Percentiles rank a stretch among this genome's conserved stretches.
Evolutionary conservation across 2,888 invertebrate species (phyloP).

Genomic region (Agrotis segetum): DNA sequence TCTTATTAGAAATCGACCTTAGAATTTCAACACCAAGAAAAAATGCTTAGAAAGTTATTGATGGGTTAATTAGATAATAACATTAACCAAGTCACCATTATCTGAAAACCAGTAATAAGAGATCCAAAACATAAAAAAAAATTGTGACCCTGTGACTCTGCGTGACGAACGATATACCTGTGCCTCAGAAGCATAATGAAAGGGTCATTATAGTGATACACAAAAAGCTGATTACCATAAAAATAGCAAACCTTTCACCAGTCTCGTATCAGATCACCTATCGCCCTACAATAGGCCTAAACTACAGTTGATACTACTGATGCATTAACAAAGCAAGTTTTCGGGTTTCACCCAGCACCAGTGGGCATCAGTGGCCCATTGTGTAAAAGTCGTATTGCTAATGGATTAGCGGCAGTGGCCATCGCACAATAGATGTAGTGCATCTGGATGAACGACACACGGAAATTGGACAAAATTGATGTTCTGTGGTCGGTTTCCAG

Average conservation of each 20-base stretch:
- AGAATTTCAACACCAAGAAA: too few relatives aligned
- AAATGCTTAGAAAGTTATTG: too few relatives aligned
- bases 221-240: background rate
- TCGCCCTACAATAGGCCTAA: constrained; percentile 12
- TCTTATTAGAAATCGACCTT: too few relatives aligned
- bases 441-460: constrained; percentile 67
- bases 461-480: constrained; percentile 76
- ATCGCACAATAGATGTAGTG: constrained; percentile 67
- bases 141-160: too few relatives aligned
- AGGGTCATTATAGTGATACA: background rate
- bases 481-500: constrained; percentile 67
- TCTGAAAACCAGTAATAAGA: too few relatives aligned
- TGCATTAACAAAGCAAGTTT: constrained; percentile 69
- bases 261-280: constrained; percentile 11
- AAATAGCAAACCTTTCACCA: background rate
- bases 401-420: constrained; percentile 86
- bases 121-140: background rate
- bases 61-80: too few relatives aligned
- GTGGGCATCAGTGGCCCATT: constrained; percentile 75
- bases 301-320: constrained; percentile 46
- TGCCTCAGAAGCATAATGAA: too few relatives aligned
- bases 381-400: constrained; percentile 85
- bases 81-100: too few relatives aligned
- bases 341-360: constrained; percentile 70
- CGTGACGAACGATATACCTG: too few relatives aligned